phyloP scores from a whole-genome alignment of 2,888 invertebrate species.

The Apeira syringaria region DNA sequence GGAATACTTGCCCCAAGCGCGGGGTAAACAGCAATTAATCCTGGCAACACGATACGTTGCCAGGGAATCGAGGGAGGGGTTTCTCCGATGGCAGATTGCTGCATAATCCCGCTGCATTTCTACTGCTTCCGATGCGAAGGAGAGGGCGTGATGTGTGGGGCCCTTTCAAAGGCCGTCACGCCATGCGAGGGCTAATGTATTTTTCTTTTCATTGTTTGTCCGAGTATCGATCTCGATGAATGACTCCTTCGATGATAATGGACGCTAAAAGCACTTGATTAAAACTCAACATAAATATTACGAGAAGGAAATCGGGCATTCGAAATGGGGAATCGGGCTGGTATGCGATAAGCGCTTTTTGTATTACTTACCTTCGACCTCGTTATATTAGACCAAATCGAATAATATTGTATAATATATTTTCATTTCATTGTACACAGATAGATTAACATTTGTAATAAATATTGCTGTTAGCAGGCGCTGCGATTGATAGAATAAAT shows the following conservation, averaged over 20 bases:
- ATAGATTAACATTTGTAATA: no score
- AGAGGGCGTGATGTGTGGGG: slow-evolving; percentile 58
- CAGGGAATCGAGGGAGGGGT: slow-evolving; percentile 42
- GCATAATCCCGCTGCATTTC: slow-evolving; percentile 75
- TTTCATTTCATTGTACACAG: no score
- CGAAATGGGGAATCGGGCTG: background rate
- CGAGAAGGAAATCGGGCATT: slow-evolving; percentile 3
- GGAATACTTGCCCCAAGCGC: slow-evolving; percentile 57
- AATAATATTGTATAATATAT: no score
- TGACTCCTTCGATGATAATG: slow-evolving; percentile 35
- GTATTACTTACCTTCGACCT: no score
- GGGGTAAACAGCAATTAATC: slow-evolving; percentile 81
- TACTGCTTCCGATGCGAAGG: slow-evolving; percentile 71
- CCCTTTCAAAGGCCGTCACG: slow-evolving; percentile 47
- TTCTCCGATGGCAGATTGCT: slow-evolving; percentile 67
- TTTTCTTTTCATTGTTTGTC: slow-evolving; percentile 63
- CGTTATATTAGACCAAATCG: no score
- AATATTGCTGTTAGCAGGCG: no score
- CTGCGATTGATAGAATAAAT: no score
- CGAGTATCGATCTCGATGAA: slow-evolving; percentile 49
- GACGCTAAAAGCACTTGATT: slow-evolving; percentile 23
- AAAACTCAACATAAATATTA: slow-evolving; percentile 11
- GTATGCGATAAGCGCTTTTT: background rate
- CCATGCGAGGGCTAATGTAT: slow-evolving; percentile 53
- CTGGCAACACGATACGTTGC: slow-evolving; percentile 73